These are phyloP conservation scores for Phataginus tetradactyla DNA, from an alignment of 2,797 vertebrate genomes.

Conservation along the genomic window DNA sequence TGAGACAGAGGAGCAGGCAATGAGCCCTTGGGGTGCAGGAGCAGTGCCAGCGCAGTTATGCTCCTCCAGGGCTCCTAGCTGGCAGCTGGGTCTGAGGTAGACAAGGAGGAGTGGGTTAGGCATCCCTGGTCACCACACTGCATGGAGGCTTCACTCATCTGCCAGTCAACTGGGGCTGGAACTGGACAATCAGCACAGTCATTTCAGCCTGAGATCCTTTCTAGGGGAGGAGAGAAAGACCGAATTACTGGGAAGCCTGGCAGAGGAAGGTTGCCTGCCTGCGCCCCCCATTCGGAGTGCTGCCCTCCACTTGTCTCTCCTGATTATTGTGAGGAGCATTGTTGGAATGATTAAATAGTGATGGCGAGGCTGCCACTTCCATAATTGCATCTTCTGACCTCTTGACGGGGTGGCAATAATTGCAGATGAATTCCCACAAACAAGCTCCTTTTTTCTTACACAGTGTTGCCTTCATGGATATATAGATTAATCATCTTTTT, in stretches of 20 bases:
- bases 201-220: neutral
- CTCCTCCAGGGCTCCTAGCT: constrained; percentile 73
- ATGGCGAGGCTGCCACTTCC: constrained; percentile 73
- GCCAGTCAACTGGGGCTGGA: neutral
- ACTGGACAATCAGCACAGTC: neutral
- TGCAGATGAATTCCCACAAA: neutral
- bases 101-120: constrained; percentile 65
- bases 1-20: constrained; percentile 69
- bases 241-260: constrained; percentile 42
- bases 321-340: constrained; percentile 49
- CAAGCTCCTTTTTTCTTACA: neutral
- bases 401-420: neutral
- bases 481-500: neutral
- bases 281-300: neutral
- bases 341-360: constrained; percentile 55
- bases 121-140: constrained; percentile 67
- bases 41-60: constrained; percentile 78
- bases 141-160: constrained; percentile 67
- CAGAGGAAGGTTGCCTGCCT: constrained; percentile 37
- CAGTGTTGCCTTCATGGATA: neutral
- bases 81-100: constrained; percentile 69
- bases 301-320: constrained; percentile 71
- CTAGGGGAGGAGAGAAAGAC: neutral
- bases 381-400: constrained; percentile 75
- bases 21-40: constrained; percentile 72